Base-by-base conservation (phyloP, 2,113 vertebrate species). In the Malurus cyaneus region DNA sequence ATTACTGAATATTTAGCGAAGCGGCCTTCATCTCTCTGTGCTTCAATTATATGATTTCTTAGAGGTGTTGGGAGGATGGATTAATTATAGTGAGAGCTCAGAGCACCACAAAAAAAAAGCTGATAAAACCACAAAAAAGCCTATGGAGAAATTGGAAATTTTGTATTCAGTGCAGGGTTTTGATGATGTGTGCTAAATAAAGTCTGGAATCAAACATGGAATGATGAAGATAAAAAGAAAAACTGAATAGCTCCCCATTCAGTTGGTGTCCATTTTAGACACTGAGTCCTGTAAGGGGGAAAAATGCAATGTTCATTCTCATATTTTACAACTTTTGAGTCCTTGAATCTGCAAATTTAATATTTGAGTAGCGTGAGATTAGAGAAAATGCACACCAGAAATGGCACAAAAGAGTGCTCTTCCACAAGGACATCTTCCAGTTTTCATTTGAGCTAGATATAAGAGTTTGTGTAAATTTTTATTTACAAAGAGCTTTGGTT, bases 1-100 rank as follows among this genome's bases (percentile, higher is more conserved):
- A 91, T 82, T 39, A 70, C 54, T 50, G 65, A 91, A 61, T 84
- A 66, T 79, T 92, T 95, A 92, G 59, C 16, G 47, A 89, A 85
- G 46, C 89, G 74, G 78, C 54, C 91, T 93, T 94, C 78, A 46
- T 92, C 54, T 92, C 34, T 76, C 78, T 82, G 49, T 89, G 54
- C 81, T 93, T 95, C 84, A 92, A 49, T 95, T 76, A 72, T 72
- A 89, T 65, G 78, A 94, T 89, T 94, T 97, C 84, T 87, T 96
- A 92, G 84, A 96, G 95, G 87, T 93, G 66, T 83, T 93, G 80
- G 88, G 87, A 94, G 71, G 81, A 89, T 86, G 94, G 79, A 89
- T 91, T 93, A 94, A 96, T 96, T 94, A 91, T 65, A 89, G 84
- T 44, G 89, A 91, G 81, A 87, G 70, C 70, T 91, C 62, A 94